Conservation (phyloP, 2,113 vertebrate species). For the Mobula birostris region DNA sequence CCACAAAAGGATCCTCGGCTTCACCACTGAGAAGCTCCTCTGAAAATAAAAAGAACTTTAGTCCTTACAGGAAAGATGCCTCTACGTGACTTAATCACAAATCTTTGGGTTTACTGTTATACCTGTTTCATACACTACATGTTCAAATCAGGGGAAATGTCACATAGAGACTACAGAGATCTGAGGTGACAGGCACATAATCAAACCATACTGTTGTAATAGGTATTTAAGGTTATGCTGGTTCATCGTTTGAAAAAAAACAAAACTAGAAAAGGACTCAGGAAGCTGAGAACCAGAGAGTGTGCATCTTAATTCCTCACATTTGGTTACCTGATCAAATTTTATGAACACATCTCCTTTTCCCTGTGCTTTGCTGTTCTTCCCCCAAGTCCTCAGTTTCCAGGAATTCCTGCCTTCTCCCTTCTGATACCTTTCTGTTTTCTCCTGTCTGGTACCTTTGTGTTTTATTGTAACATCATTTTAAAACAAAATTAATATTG, state of each 20-base stretch:
- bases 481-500: background rate
- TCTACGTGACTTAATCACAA: background rate
- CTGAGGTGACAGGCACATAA: background rate
- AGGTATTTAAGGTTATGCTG: background rate
- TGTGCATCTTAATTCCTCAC: background rate
- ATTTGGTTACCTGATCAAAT: background rate
- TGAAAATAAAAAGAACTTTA: constrained; percentile 16
- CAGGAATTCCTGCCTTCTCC: background rate
- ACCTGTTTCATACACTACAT: background rate
- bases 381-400: background rate
- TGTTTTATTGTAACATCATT: no score
- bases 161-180: background rate
- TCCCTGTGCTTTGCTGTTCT: background rate
- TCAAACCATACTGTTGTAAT: background rate
- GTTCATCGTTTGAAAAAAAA: background rate
- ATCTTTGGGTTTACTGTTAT: background rate
- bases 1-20: constrained; percentile 19
- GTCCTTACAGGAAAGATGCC: background rate
- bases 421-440: background rate
- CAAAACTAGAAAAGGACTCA: background rate
- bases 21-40: constrained; percentile 32
- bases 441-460: background rate
- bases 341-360: background rate
- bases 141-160: background rate
- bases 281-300: background rate